Conservation (phyloP, 2,888 invertebrate genomes). For the Vesta saturnalis region DNA sequence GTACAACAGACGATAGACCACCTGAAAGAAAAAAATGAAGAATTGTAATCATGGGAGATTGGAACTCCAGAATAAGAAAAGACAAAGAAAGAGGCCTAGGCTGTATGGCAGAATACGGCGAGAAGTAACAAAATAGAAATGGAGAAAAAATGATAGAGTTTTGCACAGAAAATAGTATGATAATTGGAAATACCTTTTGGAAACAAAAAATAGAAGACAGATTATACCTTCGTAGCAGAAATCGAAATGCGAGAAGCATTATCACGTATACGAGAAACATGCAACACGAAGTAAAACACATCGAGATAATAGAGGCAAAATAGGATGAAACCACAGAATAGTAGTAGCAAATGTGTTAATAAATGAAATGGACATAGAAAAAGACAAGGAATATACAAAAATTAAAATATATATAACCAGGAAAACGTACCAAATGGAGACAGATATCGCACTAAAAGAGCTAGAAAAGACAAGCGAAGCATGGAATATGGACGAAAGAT, state of each 20-base stretch:
- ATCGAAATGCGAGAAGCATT: background rate
- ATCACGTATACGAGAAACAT: no score
- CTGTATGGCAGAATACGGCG: background rate
- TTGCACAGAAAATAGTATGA: background rate
- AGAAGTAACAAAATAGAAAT: no score
- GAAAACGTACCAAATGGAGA: no score
- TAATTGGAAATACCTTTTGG: no score
- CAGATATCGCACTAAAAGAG: no score
- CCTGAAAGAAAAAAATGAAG: background rate
- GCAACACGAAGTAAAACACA: background rate
- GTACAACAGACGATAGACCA: background rate
- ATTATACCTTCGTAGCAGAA: background rate
- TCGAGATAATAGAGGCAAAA: background rate
- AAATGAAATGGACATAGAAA: no score
- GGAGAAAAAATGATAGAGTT: background rate
- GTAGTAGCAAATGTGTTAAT: no score
- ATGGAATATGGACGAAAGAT: no score
- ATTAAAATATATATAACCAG: background rate
- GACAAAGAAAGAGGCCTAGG: background rate
- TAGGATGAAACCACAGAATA: background rate
- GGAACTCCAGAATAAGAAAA: no score
- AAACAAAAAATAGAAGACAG: background rate
- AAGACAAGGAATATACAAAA: background rate
- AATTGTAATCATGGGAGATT: no score
- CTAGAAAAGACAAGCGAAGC: background rate